phyloP scores from a whole-genome alignment of 1,140 invertebrate species.

The Drosophila suzukii region DNA sequence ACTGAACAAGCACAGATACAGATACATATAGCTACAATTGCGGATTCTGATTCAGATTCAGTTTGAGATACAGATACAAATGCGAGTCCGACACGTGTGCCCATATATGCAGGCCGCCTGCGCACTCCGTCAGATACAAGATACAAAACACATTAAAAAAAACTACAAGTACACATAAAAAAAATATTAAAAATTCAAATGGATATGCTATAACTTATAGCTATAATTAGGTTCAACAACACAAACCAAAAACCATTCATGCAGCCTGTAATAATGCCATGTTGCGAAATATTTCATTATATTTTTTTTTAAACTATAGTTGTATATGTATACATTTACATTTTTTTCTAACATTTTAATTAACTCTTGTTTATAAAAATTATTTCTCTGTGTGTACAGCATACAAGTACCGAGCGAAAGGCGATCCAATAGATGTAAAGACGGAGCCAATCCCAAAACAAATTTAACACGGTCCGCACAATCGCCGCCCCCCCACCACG shows the following conservation, averaged over 20 bases:
- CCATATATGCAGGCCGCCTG: conserved; percentile 62
- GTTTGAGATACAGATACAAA: conserved; percentile 21
- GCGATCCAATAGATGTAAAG: conserved; percentile 34
- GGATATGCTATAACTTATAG: background rate
- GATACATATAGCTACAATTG: conserved; percentile 19
- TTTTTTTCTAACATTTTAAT: background rate
- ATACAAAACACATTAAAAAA: conserved; percentile 20
- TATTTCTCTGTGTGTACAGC: conserved; percentile 3
- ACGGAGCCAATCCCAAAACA: conserved; percentile 38
- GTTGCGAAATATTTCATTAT: too few relatives aligned
- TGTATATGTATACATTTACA: too few relatives aligned
- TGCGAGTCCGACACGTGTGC: conserved; percentile 22
- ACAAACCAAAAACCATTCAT: background rate
- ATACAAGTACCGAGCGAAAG: conserved; percentile 42
- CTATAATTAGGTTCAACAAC: too few relatives aligned
- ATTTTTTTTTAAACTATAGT: too few relatives aligned
- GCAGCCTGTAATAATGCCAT: background rate
- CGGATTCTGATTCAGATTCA: conserved; percentile 30
- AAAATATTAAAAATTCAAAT: conserved; percentile 10
- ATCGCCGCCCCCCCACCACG: conserved; percentile 34
- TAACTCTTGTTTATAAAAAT: too few relatives aligned
- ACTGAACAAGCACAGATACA: conserved; percentile 44
- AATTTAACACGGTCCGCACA: conserved; percentile 59
- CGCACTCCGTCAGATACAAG: conserved; percentile 58
- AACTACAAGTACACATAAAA: background rate